Evolutionary conservation across 2,888 invertebrate genomes (phyloP), one percentile per base, ranked within the genome.

Genomic region (Drosophila buzzatii): DNA sequence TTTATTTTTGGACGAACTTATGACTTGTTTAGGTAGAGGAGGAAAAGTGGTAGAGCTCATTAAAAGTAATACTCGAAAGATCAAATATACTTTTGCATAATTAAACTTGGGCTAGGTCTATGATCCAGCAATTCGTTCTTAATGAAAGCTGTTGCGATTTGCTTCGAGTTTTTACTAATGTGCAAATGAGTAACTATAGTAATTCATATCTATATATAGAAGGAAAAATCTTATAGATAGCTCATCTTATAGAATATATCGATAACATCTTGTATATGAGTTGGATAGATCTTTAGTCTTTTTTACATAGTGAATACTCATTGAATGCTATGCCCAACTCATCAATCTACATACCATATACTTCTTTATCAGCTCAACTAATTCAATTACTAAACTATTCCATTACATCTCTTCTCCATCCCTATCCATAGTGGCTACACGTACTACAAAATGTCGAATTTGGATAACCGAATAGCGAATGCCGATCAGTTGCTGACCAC

Each of bases 401-500:
- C 37, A 37, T 37, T 14, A 5, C 14, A 37, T n/a, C 14, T 8
- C 8, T 12, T 27, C 14, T 56, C 55, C 56, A 64, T 89, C 92
- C 65, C 61, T 63, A 1, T 76, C 61, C 62, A 1, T 76, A 97
- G 97, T 91, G 97, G 98, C 60, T 98, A 97, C 93, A 99, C 99
- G 4, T 99, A 98, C 93, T 99, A 99, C 94, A 97, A 98, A 94
- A 98, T 99, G 95, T 96, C 96, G 71, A 99, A 99, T 93, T 94
- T 99, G 85, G 99, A 99, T 93, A 98, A 97, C 91, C 95, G 99
- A 91, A 98, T 99, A 93, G 95, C 98, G 14, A 99, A 99, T 94
- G 97, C 98, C 1, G 99, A 99, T 93, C 99, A 99, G 92, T 94
- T 99, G 55, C 94, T 99, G 64, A 99, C 99, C 0, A 98, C 97